These are phyloP conservation scores for Lytechinus variegatus DNA, from an alignment of 35 echinoderm and acorn worm species.

Conservation along the genomic window DNA sequence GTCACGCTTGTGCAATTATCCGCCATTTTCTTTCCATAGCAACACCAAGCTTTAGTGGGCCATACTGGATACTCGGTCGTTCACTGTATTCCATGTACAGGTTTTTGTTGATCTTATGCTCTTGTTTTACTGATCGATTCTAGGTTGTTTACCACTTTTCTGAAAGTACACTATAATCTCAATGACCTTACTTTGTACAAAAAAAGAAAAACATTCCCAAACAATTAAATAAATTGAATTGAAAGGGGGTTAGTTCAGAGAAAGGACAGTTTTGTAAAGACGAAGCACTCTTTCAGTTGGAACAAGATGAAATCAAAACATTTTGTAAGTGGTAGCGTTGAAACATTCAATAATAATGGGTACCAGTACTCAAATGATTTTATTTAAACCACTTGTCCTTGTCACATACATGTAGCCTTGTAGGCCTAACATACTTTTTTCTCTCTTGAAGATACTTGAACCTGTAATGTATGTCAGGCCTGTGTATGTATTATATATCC, in stretches of 20 bases:
- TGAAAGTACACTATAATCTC: neutral
- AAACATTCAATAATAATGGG: neutral
- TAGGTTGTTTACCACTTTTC: neutral
- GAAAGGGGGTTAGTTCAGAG: neutral
- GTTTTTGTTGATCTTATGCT: neutral
- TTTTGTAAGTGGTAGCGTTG: neutral
- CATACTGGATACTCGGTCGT: neutral
- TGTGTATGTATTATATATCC: too few species aligned
- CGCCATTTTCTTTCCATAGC: slow-evolving; percentile 30
- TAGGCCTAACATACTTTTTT: too few species aligned
- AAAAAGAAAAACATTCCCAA: neutral
- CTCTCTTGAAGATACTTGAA: too few species aligned
- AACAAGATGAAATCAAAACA: neutral
- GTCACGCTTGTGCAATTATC: neutral
- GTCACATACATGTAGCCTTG: neutral
- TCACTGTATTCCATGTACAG: neutral
- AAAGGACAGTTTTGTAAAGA: neutral
- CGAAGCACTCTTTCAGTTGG: neutral
- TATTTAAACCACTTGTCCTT: neutral
- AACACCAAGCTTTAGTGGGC: neutral
- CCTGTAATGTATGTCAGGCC: too few species aligned
- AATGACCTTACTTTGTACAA: neutral
- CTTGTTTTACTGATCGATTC: neutral
- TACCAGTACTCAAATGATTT: neutral
- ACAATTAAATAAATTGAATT: neutral